Evolutionary conservation across 2,797 vertebrate species (phyloP).

Genomic region (Chiloscyllium punctatum): DNA sequence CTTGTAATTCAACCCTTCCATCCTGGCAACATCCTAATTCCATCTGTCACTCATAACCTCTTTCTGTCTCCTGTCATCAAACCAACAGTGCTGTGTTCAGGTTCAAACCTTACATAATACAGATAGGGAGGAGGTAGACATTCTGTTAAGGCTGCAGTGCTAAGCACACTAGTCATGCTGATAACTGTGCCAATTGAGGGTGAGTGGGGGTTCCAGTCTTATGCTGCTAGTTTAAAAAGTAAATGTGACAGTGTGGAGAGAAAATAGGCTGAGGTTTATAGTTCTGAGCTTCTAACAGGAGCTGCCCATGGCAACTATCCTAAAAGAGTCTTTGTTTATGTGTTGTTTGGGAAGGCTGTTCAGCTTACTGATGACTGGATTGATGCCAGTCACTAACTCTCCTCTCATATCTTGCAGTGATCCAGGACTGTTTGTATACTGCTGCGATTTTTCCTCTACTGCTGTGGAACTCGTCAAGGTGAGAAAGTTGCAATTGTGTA

Average conservation of each 20-base stretch:
- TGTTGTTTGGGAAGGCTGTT: not conserved
- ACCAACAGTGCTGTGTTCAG: too few relatives aligned
- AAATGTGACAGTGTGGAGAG: not conserved
- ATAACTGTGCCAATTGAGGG: too few relatives aligned
- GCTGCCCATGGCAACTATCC: not conserved
- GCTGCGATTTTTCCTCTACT: slow-evolving; percentile 87
- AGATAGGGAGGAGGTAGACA: too few relatives aligned
- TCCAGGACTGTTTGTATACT: slow-evolving; percentile 84
- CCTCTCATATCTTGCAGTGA: slow-evolving; percentile 64
- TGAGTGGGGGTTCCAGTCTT: too few relatives aligned
- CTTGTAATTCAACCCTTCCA: too few relatives aligned
- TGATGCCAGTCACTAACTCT: not conserved
- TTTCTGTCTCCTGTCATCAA: too few relatives aligned
- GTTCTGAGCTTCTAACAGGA: not conserved
- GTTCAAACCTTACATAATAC: too few relatives aligned
- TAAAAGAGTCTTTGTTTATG: not conserved
- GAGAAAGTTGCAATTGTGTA: slow-evolving; percentile 43
- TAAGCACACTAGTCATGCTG: too few relatives aligned
- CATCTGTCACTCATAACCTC: too few relatives aligned
- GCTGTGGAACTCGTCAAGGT: slow-evolving; percentile 93
- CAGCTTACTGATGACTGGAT: not conserved
- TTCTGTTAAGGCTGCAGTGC: too few relatives aligned
- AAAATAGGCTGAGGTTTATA: not conserved
- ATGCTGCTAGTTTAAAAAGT: not conserved
- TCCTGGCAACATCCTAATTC: too few relatives aligned